These are phyloP conservation scores for Eulithis prunata DNA, from an alignment of 2,888 invertebrate species.

Conservation along the genomic window DNA sequence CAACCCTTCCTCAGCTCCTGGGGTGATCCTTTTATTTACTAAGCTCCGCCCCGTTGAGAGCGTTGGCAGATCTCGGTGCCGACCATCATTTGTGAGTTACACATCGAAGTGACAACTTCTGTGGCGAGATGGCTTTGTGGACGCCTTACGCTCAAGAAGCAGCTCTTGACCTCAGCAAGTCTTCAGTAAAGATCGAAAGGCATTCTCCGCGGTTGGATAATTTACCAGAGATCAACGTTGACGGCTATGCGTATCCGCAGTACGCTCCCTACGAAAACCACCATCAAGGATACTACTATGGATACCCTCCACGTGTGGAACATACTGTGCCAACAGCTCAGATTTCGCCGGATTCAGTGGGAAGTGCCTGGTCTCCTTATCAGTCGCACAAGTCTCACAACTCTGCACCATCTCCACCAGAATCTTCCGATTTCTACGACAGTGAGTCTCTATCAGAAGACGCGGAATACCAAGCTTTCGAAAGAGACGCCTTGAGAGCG, in stretches of 20 bases:
- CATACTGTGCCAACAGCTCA: constrained; percentile 55
- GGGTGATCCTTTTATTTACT: constrained; percentile 44
- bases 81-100: constrained; percentile 43
- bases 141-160: constrained; percentile 70
- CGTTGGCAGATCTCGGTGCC: constrained; percentile 38
- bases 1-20: constrained; percentile 45
- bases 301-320: constrained; percentile 44
- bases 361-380: constrained; percentile 51
- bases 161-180: constrained; percentile 64
- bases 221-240: constrained; percentile 39
- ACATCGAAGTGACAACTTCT: constrained; percentile 43
- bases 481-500: constrained; percentile 87
- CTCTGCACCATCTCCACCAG: constrained; percentile 74
- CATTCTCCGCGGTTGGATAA: constrained; percentile 43
- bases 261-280: constrained; percentile 42
- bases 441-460: constrained; percentile 74
- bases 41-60: constrained; percentile 48
- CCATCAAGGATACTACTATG: constrained; percentile 48
- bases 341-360: constrained; percentile 59
- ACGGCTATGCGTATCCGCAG: constrained; percentile 37
- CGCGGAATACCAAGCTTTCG: constrained; percentile 87
- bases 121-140: constrained; percentile 66
- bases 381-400: constrained; percentile 38
- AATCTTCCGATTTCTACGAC: constrained; percentile 58
- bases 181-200: constrained; percentile 52